Conservation (phyloP, 2,113 vertebrate species). For the Cnemophilus loriae region DNA sequence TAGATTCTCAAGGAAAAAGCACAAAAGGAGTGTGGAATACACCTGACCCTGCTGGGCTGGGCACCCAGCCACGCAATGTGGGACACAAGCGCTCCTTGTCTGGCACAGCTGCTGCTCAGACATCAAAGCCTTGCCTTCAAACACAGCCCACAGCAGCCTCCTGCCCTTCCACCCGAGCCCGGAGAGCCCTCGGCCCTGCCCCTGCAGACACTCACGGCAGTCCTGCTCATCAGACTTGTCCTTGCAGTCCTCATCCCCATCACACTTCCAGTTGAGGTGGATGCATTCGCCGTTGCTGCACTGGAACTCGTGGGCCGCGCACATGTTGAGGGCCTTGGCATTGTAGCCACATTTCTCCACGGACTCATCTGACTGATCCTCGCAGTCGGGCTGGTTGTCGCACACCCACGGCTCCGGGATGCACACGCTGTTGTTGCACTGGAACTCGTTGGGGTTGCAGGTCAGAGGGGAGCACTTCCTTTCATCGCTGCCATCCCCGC, state of each 20-base stretch:
- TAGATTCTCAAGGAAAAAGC: neutral
- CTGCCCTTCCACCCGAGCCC: neutral
- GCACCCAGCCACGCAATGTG: neutral
- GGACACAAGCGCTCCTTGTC: neutral
- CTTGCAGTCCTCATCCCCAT: constrained; percentile 95
- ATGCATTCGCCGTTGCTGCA: constrained; percentile 91
- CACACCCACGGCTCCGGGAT: constrained; percentile 93
- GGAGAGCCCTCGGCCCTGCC: neutral
- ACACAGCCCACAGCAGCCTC: neutral
- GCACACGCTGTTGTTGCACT: constrained; percentile 87
- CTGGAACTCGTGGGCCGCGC: constrained; percentile 83
- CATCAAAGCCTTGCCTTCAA: neutral
- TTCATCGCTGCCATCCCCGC: constrained; percentile 90
- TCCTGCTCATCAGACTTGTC: constrained; percentile 93
- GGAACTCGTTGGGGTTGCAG: constrained; percentile 90
- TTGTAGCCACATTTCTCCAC: constrained; percentile 81
- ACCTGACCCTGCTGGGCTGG: neutral
- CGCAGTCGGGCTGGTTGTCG: constrained; percentile 90
- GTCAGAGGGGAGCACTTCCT: constrained; percentile 81
- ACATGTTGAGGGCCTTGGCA: constrained; percentile 75
- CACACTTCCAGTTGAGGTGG: constrained; percentile 94
- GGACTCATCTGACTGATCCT: constrained; percentile 88
- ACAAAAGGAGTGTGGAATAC: neutral
- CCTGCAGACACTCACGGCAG: constrained; percentile 83
- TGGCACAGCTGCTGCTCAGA: neutral